phyloP scores from a whole-genome alignment of 37 sponge, comb jelly and placozoan genomes.

The Eunapius fragilis region DNA sequence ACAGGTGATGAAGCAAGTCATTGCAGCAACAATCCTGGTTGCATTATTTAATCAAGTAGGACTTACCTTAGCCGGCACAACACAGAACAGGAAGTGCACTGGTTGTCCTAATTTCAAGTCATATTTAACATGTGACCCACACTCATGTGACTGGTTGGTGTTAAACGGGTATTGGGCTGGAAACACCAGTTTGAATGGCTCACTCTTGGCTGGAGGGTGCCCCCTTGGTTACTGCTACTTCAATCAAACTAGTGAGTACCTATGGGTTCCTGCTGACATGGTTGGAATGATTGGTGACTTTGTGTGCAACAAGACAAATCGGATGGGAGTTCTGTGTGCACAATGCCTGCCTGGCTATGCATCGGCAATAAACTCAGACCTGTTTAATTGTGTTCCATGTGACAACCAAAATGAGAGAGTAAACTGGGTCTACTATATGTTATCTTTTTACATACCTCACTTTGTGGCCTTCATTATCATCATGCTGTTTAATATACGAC shows the following conservation, averaged over 20 bases:
- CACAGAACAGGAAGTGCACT: background rate
- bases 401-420: background rate
- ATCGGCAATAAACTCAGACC: slow-evolving; percentile 24
- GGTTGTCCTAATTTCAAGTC: background rate
- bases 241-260: background rate
- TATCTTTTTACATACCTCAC: slow-evolving; percentile 35
- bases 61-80: background rate
- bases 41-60: background rate
- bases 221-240: slow-evolving; percentile 27
- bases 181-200: too few species aligned
- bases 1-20: background rate
- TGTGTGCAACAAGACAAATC: slow-evolving; percentile 13
- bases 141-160: background rate
- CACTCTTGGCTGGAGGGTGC: slow-evolving; percentile 1
- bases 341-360: slow-evolving; percentile 29
- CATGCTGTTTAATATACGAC: slow-evolving; percentile 52
- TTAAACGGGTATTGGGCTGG: slow-evolving; percentile 39
- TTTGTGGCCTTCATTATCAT: slow-evolving; percentile 25
- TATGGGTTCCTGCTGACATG: background rate
- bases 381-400: slow-evolving; percentile 34
- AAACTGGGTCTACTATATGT: slow-evolving; percentile 15
- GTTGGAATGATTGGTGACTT: background rate
- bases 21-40: background rate
- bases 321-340: slow-evolving; percentile 45
- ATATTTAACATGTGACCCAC: background rate